These are phyloP conservation scores for Drosophila merina DNA, from an alignment of 2,888 invertebrate genomes.

Conservation along the genomic window DNA sequence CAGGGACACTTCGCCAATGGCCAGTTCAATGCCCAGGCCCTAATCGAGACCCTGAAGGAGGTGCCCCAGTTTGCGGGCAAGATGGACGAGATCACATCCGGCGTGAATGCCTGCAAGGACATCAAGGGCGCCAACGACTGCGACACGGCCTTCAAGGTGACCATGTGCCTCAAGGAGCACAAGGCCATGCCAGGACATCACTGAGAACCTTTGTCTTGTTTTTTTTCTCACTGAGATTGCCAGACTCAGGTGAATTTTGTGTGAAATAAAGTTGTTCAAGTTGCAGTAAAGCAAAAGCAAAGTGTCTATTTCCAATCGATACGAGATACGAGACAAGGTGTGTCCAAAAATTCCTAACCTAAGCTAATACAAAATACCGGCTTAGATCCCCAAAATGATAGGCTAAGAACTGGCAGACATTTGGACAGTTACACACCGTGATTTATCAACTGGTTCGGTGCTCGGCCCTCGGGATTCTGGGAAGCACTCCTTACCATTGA, in stretches of 20 bases:
- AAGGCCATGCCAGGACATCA: conserved; percentile 46
- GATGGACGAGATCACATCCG: conserved; percentile 61
- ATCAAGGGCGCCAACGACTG: conserved; percentile 75
- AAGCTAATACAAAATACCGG: conserved; percentile 8
- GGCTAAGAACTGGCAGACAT: conserved; percentile 9
- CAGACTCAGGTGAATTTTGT: conserved; percentile 27
- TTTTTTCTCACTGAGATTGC: not conserved
- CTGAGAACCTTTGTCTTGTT: not conserved
- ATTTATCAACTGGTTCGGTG: conserved; percentile 61
- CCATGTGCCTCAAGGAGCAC: conserved; percentile 72
- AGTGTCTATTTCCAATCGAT: conserved; percentile 4
- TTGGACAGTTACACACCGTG: conserved; percentile 36
- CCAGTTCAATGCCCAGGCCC: conserved; percentile 59
- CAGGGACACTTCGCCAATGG: conserved; percentile 74
- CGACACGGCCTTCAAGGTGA: conserved; percentile 78
- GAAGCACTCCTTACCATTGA: conserved; percentile 58
- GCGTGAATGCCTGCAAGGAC: conserved; percentile 69
- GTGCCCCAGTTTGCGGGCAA: conserved; percentile 63
- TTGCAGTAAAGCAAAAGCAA: conserved; percentile 35
- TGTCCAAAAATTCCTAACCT: conserved; percentile 15
- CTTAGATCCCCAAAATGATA: conserved; percentile 23
- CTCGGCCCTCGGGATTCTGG: conserved; percentile 48
- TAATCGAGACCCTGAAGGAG: conserved; percentile 49
- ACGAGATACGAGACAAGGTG: conserved; percentile 3
- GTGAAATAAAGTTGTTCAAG: conserved; percentile 42